phyloP scores from a whole-genome alignment of 2,797 vertebrate species.

The Macropodus opercularis region DNA sequence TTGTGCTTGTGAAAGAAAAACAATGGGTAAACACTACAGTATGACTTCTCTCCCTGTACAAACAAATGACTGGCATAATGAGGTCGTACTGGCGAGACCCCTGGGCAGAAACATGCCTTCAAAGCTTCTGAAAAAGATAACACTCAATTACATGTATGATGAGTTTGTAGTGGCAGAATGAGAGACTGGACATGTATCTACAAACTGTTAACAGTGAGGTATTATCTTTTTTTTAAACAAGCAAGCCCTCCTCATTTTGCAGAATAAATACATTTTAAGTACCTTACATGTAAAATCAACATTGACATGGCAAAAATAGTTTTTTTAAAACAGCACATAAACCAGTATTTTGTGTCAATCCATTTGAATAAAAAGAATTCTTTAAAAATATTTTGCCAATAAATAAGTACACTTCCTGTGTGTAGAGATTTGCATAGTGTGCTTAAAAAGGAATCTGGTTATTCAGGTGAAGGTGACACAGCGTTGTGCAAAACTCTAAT shows the following conservation, averaged over 20 bases:
- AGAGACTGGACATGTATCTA: slow-evolving; percentile 64
- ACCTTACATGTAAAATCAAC: slow-evolving; percentile 53
- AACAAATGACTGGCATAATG: slow-evolving; percentile 30
- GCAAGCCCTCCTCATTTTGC: slow-evolving; percentile 58
- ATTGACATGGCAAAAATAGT: slow-evolving; percentile 41
- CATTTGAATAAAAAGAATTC: slow-evolving; percentile 85
- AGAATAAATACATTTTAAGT: slow-evolving; percentile 75
- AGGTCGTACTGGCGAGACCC: slow-evolving; percentile 8
- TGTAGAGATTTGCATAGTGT: slow-evolving; percentile 85
- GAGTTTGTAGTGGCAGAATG: slow-evolving; percentile 41
- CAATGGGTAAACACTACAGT: slow-evolving; percentile 40
- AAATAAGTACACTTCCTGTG: slow-evolving; percentile 96
- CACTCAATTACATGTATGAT: slow-evolving; percentile 19
- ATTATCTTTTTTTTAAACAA: slow-evolving; percentile 62
- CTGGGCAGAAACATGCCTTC: background rate
- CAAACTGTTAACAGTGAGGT: slow-evolving; percentile 79
- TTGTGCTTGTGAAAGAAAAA: slow-evolving; percentile 39
- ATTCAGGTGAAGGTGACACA: slow-evolving; percentile 77
- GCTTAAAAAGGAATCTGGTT: slow-evolving; percentile 68
- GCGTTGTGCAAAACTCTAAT: slow-evolving; percentile 66
- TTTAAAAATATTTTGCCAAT: slow-evolving; percentile 86
- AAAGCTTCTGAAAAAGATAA: slow-evolving; percentile 17
- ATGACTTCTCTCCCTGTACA: slow-evolving; percentile 49
- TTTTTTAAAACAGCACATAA: slow-evolving; percentile 50
- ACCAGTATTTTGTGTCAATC: slow-evolving; percentile 51